Conservation (phyloP, 2,113 vertebrate genomes). For the Ochotona princeps region DNA sequence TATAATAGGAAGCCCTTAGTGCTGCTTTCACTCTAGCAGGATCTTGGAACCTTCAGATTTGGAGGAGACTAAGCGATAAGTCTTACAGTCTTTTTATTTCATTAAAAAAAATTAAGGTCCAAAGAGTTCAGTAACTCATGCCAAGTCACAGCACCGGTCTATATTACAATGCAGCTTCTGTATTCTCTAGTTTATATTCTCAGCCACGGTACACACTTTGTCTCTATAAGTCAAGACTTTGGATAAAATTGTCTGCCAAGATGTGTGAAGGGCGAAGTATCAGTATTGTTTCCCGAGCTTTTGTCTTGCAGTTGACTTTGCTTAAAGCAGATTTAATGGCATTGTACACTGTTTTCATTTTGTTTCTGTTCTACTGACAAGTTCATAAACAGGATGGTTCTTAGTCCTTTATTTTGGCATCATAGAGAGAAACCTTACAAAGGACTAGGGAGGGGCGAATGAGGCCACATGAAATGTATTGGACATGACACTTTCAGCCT, state of each 20-base stretch:
- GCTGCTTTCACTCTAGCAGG: background rate
- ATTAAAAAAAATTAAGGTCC: background rate
- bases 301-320: background rate
- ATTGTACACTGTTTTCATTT: background rate
- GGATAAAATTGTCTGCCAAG: background rate
- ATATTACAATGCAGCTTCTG: background rate
- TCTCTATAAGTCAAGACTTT: background rate
- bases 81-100: slow-evolving; percentile 9
- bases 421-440: background rate
- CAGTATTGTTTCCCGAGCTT: background rate
- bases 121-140: slow-evolving; percentile 6
- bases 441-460: background rate
- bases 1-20: background rate
- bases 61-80: slow-evolving; percentile 3
- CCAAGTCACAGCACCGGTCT: background rate
- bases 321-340: background rate
- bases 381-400: background rate
- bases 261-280: background rate
- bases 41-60: slow-evolving; percentile 7
- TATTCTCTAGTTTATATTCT: background rate
- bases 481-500: background rate
- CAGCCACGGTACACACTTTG: background rate
- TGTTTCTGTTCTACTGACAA: background rate
- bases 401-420: background rate
- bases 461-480: background rate